Base-by-base conservation (phyloP, 1,140 invertebrate species). In the Contarinia nasturtii region DNA sequence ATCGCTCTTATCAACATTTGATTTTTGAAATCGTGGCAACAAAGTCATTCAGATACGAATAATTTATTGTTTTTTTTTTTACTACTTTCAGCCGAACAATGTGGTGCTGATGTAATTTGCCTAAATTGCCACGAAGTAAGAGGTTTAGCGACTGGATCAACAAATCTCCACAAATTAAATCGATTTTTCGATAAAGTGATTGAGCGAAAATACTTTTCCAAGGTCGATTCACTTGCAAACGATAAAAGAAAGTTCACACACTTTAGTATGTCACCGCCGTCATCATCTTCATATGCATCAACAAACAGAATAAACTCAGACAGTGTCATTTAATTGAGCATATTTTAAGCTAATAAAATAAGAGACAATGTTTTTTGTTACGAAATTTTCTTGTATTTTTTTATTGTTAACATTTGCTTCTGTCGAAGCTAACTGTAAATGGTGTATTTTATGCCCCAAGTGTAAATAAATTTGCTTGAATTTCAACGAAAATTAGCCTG, bases 111-210 rank as follows among this genome's bases (percentile, higher is more conserved):
- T 65, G 90, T 95, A 73, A 86, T 95, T 60, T 80, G 82, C 67
- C 66, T 95, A 47, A 82, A 89, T 67, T 90, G 82, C 57, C 71
- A 75, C 53, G 79, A 88, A 63, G 65, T 72, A 1, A 79, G 83
- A 60, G 86, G 84, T 52, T 65, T 96, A 50, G 86, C 87, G n/a
- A 84, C 91, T 14, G 91, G 89, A 3, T 86, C 84, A 1, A 87
- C 84, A 50, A 89, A 89, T 60, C 79, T 89, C 38, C 88, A 94
- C 0, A 94, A 93, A 68, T 61, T 95, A 18, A 83, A 81, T 14
- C 73, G 87, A 59, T 97, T 95, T 70, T 93, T 94, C 66, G 92
- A 97, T 65, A 89, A 89, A 73, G 90, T 75, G 27, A 85, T 86
- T 50, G 81, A 86, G 61, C 71, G 76, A 50, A 69, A 77, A 44